Base-by-base conservation (phyloP, 2,888 invertebrate genomes). In the Pterostichus madidus region DNA sequence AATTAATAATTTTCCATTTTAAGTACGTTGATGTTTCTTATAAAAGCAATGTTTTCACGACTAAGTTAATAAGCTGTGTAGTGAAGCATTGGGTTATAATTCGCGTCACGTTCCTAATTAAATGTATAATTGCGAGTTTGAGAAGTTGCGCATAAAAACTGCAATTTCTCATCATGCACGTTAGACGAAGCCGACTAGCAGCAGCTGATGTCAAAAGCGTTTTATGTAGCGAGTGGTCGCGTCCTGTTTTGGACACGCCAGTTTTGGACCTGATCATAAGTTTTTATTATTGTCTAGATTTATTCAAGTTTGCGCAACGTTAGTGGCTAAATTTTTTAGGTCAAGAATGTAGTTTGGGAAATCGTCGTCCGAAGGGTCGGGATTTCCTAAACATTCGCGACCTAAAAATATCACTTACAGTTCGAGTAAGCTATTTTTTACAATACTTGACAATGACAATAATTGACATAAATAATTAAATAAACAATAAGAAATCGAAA, bases 81-180 rank as follows among this genome's bases (percentile, higher is more conserved):
- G 24, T 46, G 49, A 71, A 5, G 35, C 31, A 17, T 17, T 49
- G 52, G 68, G 64, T 80, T 80, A 32, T 64, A 68, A 80, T 64
- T 80, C 80, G 46, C 32, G 17, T 64, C 80, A 80, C 80, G 80
- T 80, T 32, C 32, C 80, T 80, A 80, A 80, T 80, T 80, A 80
- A 80, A 80, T 80, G 80, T 68, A 80, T 68, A 80, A 64, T 80
- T 80, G 80, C 80, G 46, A 80, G 80, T 64, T 68, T 80, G 49
- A 80, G 80, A 80, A 80, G 49, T 80, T 52, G 17, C 68, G 24
- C 17, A 5, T 13, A 71, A 46, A 71, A 71, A 71, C 71, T 71
- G 64, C 64, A 31, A 64, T 64, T 11, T 64, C 24, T 71, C 49
- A 71, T 71, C 46, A 46, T 13, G 49, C 46, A 46, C 46, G 8